Evolutionary conservation across 2,113 vertebrate species (phyloP), one percentile per base, ranked within the genome.

Genomic region (Corydoras sp.): DNA sequence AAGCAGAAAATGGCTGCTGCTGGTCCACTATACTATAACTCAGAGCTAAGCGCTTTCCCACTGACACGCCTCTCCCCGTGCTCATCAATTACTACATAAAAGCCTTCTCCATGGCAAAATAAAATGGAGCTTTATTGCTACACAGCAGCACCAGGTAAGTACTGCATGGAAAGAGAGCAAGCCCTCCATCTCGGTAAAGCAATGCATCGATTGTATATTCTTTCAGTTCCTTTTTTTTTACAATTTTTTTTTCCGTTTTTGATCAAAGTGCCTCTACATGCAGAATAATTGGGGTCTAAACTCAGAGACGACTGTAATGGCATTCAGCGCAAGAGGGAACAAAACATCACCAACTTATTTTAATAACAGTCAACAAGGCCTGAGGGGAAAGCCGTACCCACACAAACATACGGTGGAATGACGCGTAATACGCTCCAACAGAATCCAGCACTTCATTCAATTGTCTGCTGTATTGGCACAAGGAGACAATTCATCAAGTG

Each of bases 331-430:
- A 55, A 29, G 60, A 53, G 15, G 49, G 69, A 5, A 50, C 6
- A 12, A 69, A 73, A 43, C 35, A 43, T 43, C 2, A 43, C 35
- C 35, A 69, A 65, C 68, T 68, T 60, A 68, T 75, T 77, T 80
- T 80, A 80, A 75, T 80, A 80, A 75, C 54, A 73, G 62, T 73
- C 72, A 80, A 77, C 76, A 76, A 77, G 76, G 53, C 73, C 69
- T 73, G 65, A 69, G 77, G 77, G 73, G 69, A 30, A 76, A 10
- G 35, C 56, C 56, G 32, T 61, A 15, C 63, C 9, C 50, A 63
- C 61, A 64, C 53, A 49, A 29, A 58, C 54, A 24, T 13, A 43
- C 32, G 32, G 54, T 32, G 48, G 54, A 31, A 74, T 76, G 72
- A 79, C 71, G 67, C 72, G 48, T 31, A 62, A 75, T 77, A 73